phyloP scores from a whole-genome alignment of 2,113 vertebrate genomes.

The Pseudopodoces humilis region DNA sequence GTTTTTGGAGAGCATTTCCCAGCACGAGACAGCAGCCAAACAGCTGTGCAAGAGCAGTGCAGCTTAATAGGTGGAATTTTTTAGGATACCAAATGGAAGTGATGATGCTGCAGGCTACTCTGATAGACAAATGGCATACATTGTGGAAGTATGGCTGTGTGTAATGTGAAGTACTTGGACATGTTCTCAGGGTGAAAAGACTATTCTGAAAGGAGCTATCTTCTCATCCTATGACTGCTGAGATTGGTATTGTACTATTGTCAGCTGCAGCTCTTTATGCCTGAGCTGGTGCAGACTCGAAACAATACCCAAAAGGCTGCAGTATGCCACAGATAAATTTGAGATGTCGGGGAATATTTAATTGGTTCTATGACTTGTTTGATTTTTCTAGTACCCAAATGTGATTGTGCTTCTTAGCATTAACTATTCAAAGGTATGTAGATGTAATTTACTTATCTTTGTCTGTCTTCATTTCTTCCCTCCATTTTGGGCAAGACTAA shows the following conservation, averaged over 20 bases:
- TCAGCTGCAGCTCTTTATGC: not conserved
- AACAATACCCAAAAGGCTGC: not conserved
- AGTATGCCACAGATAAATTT: not conserved
- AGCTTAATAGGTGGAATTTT: not conserved
- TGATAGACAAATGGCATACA: not conserved
- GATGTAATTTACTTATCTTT: not conserved
- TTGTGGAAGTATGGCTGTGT: not conserved
- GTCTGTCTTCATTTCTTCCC: not conserved
- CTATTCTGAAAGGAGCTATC: not conserved
- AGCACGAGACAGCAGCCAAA: not conserved
- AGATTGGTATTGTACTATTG: not conserved
- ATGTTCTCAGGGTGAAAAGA: not conserved
- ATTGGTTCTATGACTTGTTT: not conserved
- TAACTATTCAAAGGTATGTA: not conserved
- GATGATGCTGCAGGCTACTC: not conserved
- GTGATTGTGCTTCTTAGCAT: not conserved
- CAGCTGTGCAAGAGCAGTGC: not conserved
- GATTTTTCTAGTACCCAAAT: not conserved
- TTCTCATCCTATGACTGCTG: not conserved
- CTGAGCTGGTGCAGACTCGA: not conserved
- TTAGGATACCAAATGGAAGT: not conserved
- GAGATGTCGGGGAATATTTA: not conserved
- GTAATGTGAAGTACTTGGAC: not conserved
- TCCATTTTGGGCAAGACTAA: not conserved
- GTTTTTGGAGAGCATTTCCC: constrained; percentile 1